Conservation (phyloP, 2,113 vertebrate genomes). For the Pseudopodoces humilis region DNA sequence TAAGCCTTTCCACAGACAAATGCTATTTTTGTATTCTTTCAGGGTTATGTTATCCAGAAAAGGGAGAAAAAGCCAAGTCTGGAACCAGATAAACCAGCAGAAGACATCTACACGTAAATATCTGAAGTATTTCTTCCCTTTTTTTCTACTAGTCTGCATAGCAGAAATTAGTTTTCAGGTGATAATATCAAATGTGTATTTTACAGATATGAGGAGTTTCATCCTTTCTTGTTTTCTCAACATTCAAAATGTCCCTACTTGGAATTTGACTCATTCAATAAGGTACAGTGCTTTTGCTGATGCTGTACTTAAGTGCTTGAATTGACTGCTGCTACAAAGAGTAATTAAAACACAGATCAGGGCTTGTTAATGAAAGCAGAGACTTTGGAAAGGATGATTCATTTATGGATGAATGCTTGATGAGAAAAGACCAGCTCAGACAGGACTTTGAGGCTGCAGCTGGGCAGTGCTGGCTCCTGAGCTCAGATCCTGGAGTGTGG, state of each 20-base stretch:
- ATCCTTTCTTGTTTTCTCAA: slow-evolving; percentile 95
- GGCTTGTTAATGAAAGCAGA: not conserved
- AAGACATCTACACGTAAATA: slow-evolving; percentile 94
- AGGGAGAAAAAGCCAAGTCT: slow-evolving; percentile 91
- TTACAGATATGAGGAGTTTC: slow-evolving; percentile 96
- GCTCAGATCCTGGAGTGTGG: not conserved
- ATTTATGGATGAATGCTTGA: not conserved
- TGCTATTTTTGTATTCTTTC: not conserved
- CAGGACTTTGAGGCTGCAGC: not conserved
- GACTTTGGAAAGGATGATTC: not conserved
- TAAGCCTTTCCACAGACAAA: not conserved
- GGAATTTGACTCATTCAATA: slow-evolving; percentile 96
- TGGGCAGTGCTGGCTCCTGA: not conserved
- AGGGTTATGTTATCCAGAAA: slow-evolving; percentile 97
- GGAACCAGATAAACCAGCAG: slow-evolving; percentile 78
- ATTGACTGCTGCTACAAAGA: not conserved
- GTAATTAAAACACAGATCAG: not conserved
- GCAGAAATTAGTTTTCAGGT: slow-evolving; percentile 29
- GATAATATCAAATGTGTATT: slow-evolving; percentile 60
- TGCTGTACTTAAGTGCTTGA: slow-evolving; percentile 34
- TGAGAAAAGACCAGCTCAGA: not conserved
- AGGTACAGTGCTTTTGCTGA: slow-evolving; percentile 78
- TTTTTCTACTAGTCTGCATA: not conserved
- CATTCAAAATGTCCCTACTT: slow-evolving; percentile 83
- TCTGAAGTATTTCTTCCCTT: not conserved